Base-by-base conservation (phyloP, 2,888 invertebrate species). In the Schizotus pectinicornis region DNA sequence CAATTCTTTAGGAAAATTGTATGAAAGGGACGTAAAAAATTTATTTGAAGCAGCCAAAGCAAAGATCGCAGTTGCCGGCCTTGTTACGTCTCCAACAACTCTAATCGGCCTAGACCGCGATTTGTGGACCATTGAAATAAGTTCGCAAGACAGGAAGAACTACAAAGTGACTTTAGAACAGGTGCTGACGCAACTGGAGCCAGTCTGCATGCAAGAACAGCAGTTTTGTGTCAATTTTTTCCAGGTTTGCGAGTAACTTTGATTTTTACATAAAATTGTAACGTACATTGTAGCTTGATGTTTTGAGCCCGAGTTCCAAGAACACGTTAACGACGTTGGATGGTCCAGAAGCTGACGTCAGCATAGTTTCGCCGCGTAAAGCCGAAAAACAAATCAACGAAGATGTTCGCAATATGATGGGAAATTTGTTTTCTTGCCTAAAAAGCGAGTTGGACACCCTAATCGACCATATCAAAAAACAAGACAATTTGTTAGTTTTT, bases 221-320 rank as follows among this genome's bases (percentile, higher is more conserved):
- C 91, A 94, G 67, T 98, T 98, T 80, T 97, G 96, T 77, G 88
- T 92, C 11, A 85, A 88, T 60, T 98, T 98, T 82, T 95, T 98
- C 78, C 92, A 93, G 78, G 77, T 77, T 33, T 32, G 9, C 22
- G 5, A 22, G 5, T 22, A 22, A 22, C 2, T 22, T 22, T 22
- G 5, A 22, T 34, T 58, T 58, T 48, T 48, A 7, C 9, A 7
- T 43, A 41, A 33, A 30, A n/a, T 43, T 13, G 7, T 0, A 41
- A 37, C 14, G 32, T 8, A 11, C 90, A 33, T 84, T 96, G 77
- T 89, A 94, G 80, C 72, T 80, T 47, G 79, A 81, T 64, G 78
- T 84, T 65, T 72, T 84, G 56, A 85, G 84, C 72, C 84, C 85
- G 0, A 84, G 83, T 32, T 74, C 77, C 0, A 74, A 81, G 77